Evolutionary conservation across 2,888 invertebrate genomes (phyloP), one percentile per base, ranked within the genome.

Genomic region (Drosophila formosana): DNA sequence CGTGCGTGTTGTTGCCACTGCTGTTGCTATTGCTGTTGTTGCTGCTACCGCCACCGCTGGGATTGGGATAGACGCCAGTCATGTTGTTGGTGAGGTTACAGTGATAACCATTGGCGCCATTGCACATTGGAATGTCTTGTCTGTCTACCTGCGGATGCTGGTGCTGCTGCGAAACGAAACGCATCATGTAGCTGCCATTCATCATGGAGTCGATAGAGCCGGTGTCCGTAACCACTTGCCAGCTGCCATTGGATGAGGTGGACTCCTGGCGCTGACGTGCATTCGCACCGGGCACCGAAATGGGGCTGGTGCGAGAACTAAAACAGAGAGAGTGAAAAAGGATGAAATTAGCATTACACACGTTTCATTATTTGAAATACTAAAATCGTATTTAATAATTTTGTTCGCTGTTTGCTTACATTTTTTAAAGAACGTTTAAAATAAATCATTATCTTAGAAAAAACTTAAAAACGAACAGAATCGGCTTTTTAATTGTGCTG

Each of bases 171-270:
- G 88, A 52, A 60, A 81, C 83, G 63, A 85, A 81, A 4, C 74
- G 87, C 87, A 73, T 82, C 81, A 90, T 84, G 70, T 82, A 90
- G 76, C 91, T 92, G 66, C 90, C 89, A 57, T 91, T 90, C 74
- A 82, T 78, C 74, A 77, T 78, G 26, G 92, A 92, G 72, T 92
- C 92, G 51, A 92, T 88, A 89, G 95, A 95, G 18, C 95, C 96
- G 8, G 95, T 94, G 7, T 94, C 95, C 8, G 95, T 94, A 66
- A 95, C 95, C 89, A 95, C 93, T 90, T 95, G 95, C 95, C 95
- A 96, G 80, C 95, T 95, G 61, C 94, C 94, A 49, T 93, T 90
- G 37, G 95, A 94, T 11, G 95, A 94, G 53, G 92, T 92, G 0
- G 94, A 94, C 78, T 95, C 95, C 75, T 94, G 94, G 28, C 94